Base-by-base conservation (phyloP, 2,888 invertebrate species). In the Synergus itoensis region DNA sequence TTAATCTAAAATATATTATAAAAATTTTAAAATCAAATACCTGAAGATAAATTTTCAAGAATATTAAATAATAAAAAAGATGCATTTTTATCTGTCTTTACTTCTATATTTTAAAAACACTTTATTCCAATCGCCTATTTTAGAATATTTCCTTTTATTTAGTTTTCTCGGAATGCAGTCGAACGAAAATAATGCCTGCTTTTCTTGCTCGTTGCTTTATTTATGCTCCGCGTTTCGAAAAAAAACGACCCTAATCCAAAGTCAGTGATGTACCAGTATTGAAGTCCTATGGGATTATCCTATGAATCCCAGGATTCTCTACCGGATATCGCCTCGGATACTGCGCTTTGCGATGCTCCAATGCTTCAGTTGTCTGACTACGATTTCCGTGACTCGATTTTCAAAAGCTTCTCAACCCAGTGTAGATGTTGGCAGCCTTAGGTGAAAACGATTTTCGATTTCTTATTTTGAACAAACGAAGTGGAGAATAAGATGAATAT, bases 381-480 rank as follows among this genome's bases (percentile, higher is more conserved):
- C 88, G 88, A 89, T 89, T 89, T 89, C 88, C 89, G 89, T 89
- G 88, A 89, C 89, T 90, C 88, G 88, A 88, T 89, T 89, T 86
- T 85, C 87, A 85, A 88, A 88, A 86, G 85, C 87, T 84, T 84
- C 84, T 82, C 82, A 53, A 53, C 36, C 36, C 40, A 48, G 48
- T 53, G 48, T 69, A 16, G 73, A 28, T 53, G 73, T 73, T 48
- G 53, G 4, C 48, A 48, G 28, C 53, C 28, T 73, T 53, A 9
- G 36, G 28, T 36, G 83, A 86, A 84, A 82, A 83, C 81, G 86
- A 85, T 77, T 79, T 76, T 80, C 79, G 76, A 77, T 77, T 62
- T 21, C 41, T 76, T 62, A 43, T 63, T 40, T 76, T 53, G 28
- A 21, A 16, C n/a, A 53, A 73, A 73, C 41, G 41, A 41, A 65